phyloP scores from a whole-genome alignment of 1,140 invertebrate species.

The Magallana ariakensis region DNA sequence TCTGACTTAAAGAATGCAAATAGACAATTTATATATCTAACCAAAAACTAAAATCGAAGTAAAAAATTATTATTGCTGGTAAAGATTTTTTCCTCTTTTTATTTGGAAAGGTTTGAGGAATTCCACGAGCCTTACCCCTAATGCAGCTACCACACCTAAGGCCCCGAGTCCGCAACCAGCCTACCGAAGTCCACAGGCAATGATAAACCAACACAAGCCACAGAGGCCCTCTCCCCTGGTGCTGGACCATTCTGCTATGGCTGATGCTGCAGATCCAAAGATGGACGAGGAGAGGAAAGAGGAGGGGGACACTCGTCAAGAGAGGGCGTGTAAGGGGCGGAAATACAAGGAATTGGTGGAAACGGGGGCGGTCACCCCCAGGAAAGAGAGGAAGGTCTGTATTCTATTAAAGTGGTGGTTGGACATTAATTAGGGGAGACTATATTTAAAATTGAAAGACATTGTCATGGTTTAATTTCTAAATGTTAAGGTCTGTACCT shows the following conservation, averaged over 20 bases:
- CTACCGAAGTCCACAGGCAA: slow-evolving; percentile 40
- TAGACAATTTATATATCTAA: too few species aligned
- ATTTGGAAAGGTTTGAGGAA: neutral
- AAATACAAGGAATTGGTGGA: slow-evolving; percentile 68
- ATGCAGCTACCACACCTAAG: slow-evolving; percentile 35
- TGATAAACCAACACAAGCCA: slow-evolving; percentile 55
- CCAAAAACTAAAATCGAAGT: too few species aligned
- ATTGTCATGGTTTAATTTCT: too few species aligned
- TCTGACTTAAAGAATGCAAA: too few species aligned
- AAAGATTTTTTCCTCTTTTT: too few species aligned
- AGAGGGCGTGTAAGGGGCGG: slow-evolving; percentile 70
- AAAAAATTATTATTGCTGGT: too few species aligned
- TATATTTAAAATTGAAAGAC: too few species aligned
- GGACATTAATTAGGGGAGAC: too few species aligned
- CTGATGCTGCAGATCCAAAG: slow-evolving; percentile 42
- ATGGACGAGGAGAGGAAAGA: slow-evolving; percentile 40
- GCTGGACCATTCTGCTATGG: slow-evolving; percentile 39
- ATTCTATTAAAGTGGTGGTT: neutral
- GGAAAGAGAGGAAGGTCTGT: slow-evolving; percentile 67
- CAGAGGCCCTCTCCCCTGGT: slow-evolving; percentile 61
- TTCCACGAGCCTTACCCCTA: slow-evolving; percentile 46
- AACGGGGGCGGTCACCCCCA: slow-evolving; percentile 57
- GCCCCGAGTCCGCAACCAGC: slow-evolving; percentile 39
- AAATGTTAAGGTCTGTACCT: too few species aligned
- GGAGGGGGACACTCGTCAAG: slow-evolving; percentile 49